phyloP scores from a whole-genome alignment of 2,888 invertebrate genomes.

The Hyles lineata region DNA sequence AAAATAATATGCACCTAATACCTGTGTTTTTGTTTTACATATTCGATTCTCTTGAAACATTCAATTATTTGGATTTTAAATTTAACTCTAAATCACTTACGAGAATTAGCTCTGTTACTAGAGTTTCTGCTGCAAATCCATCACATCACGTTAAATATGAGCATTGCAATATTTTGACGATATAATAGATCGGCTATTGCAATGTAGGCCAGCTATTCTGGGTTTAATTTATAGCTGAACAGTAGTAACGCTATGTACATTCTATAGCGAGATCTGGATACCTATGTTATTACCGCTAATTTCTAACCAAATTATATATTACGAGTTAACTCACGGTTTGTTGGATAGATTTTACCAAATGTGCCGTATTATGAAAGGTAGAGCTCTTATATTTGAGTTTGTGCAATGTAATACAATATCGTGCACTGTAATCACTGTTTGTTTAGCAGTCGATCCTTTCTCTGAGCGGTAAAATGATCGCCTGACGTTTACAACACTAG shows the following conservation, averaged over 20 bases:
- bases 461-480: conserved; percentile 56
- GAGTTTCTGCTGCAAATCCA: not conserved
- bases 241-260: not conserved
- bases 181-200: not conserved
- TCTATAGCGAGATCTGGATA: conserved; percentile 4
- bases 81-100: too few species aligned
- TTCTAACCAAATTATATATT: conserved; percentile 23
- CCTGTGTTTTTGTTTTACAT: too few species aligned
- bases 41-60: too few species aligned
- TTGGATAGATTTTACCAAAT: conserved; percentile 45
- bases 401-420: conserved; percentile 63
- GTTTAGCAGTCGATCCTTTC: conserved; percentile 53
- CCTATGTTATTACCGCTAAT: conserved; percentile 18
- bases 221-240: conserved; percentile 13
- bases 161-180: not conserved
- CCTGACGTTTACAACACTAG: conserved; percentile 50
- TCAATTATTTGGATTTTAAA: too few species aligned
- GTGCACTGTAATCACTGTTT: conserved; percentile 47
- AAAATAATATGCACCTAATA: too few species aligned
- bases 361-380: conserved; percentile 52
- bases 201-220: not conserved
- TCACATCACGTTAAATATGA: not conserved
- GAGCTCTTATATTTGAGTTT: conserved; percentile 53
- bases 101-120: too few species aligned
- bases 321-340: conserved; percentile 38